phyloP scores from a whole-genome alignment of 2,113 vertebrate genomes.

The Syngnathoides biaculeatus region DNA sequence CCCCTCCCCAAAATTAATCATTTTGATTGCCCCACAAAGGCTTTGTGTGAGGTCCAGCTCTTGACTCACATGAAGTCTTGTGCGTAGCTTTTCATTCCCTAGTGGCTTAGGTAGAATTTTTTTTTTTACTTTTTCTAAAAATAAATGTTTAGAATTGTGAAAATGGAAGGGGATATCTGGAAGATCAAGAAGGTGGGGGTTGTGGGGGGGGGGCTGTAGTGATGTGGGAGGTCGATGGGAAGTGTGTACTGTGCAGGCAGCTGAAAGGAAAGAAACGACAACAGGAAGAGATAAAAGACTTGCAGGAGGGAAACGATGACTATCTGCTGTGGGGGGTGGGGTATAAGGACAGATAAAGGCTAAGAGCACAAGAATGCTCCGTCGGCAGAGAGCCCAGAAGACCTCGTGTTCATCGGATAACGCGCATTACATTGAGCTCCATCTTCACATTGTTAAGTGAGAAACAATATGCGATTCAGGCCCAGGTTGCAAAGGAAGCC shows the following conservation, averaged over 20 bases:
- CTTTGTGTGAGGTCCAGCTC: background rate
- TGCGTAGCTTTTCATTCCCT: background rate
- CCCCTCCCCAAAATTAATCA: no score
- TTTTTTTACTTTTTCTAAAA: background rate
- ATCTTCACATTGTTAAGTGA: no score
- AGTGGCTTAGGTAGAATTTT: background rate
- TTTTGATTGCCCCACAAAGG: no score
- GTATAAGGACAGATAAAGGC: background rate
- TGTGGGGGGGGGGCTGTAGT: background rate
- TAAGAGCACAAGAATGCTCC: background rate
- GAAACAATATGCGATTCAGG: no score
- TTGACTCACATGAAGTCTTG: background rate
- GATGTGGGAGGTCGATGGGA: background rate
- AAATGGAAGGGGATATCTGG: background rate
- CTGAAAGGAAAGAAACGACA: slow-evolving; percentile 1
- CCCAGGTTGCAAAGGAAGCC: no score
- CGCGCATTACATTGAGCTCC: no score
- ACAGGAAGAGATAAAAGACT: background rate
- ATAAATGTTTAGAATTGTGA: background rate
- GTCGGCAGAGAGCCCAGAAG: background rate
- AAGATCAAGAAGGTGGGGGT: background rate
- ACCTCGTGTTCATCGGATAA: no score
- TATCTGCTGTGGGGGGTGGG: background rate
- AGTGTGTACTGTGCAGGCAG: background rate
- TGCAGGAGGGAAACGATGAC: background rate